phyloP scores from a whole-genome alignment of 2,113 vertebrate species.

The Prionailurus viverrinus region DNA sequence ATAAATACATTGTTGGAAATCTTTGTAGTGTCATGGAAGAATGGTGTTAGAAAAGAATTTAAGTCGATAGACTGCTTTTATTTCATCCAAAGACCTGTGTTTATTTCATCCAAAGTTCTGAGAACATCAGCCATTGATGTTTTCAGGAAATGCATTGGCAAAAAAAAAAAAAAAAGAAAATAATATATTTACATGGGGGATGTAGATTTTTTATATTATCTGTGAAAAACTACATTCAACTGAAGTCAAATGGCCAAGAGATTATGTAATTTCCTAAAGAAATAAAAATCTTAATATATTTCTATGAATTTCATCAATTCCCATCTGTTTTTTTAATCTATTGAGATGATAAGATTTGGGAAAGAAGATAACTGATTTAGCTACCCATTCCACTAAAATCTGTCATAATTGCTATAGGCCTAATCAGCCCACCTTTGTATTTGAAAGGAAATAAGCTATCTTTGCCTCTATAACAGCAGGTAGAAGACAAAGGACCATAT shows the following conservation, averaged over 20 bases:
- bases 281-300: neutral
- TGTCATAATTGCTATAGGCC: neutral
- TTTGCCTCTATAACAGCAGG: neutral
- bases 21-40: neutral
- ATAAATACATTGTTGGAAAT: neutral
- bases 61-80: neutral
- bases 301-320: neutral
- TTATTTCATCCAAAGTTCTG: conserved; percentile 30
- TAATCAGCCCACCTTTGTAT: neutral
- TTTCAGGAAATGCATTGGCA: neutral
- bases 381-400: neutral
- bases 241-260: neutral
- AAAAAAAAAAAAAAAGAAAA: neutral
- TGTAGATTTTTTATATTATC: neutral
- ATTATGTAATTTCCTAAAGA: neutral
- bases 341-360: neutral
- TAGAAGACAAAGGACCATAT: neutral
- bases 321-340: neutral
- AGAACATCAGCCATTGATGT: neutral
- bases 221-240: neutral
- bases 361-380: neutral
- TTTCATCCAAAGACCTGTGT: neutral
- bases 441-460: neutral
- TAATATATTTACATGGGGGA: neutral
- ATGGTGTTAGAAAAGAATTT: conserved; percentile 21